phyloP scores from a whole-genome alignment of 2,113 vertebrate genomes.

The Cercopithecus mona region DNA sequence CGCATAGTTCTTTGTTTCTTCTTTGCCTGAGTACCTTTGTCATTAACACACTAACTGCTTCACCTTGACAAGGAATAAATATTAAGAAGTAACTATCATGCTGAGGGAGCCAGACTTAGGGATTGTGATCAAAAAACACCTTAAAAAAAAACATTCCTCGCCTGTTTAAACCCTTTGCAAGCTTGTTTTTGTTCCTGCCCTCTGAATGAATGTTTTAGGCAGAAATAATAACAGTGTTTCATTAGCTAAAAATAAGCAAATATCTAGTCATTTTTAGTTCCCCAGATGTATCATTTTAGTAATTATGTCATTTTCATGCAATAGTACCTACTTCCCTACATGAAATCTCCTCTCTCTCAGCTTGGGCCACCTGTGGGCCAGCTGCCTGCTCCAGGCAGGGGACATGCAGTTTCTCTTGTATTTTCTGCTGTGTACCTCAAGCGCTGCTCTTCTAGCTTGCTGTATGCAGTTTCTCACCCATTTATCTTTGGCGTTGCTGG shows the following conservation, averaged over 20 bases:
- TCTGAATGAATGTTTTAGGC: neutral
- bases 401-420: accelerated
- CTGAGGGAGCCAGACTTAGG: neutral
- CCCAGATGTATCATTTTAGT: neutral
- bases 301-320: neutral
- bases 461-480: neutral
- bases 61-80: neutral
- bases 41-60: neutral
- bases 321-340: neutral
- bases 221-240: neutral
- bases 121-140: neutral
- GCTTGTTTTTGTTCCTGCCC: neutral
- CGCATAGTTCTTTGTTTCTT: neutral
- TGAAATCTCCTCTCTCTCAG: neutral
- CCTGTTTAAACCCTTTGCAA: constrained; percentile 75
- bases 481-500: neutral
- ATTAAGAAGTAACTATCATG: neutral
- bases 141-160: constrained; percentile 47
- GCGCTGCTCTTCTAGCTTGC: neutral
- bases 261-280: neutral
- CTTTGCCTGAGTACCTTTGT: neutral
- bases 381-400: accelerated
- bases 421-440: neutral
- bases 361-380: no score
- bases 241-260: neutral